Evolutionary conservation across 2,888 invertebrate species (phyloP).

Genomic region (Dinocampus coccinellae): DNA sequence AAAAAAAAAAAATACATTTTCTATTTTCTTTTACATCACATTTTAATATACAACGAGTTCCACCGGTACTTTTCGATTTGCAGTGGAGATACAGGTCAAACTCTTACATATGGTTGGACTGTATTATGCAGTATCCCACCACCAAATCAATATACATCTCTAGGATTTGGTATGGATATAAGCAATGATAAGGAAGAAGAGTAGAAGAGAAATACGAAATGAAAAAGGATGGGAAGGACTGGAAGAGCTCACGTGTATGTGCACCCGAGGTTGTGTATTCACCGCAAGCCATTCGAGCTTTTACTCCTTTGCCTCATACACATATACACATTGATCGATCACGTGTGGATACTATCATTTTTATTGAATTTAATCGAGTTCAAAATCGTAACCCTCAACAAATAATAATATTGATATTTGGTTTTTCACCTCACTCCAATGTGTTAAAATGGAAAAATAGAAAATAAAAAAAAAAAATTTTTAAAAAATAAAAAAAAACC

Average conservation of each 20-base stretch:
- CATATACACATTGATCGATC: background rate
- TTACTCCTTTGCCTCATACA: background rate
- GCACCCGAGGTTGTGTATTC: conserved; percentile 5
- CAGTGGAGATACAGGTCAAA: background rate
- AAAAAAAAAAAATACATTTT: background rate
- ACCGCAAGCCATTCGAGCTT: conserved; percentile 7
- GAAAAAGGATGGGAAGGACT: background rate
- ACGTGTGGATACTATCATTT: conserved; percentile 14
- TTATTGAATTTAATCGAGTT: conserved; percentile 25
- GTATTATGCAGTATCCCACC: conserved; percentile 17
- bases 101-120: background rate
- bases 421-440: background rate
- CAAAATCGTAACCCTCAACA: conserved; percentile 10
- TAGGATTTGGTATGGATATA: conserved; percentile 23
- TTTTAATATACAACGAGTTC: background rate
- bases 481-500: no score
- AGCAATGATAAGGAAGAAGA: background rate
- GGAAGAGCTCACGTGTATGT: background rate
- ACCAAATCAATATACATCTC: conserved; percentile 13
- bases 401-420: conserved; percentile 5
- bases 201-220: background rate
- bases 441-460: background rate
- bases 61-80: conserved; percentile 11
- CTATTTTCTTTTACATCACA: background rate
- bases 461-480: background rate